Evolutionary conservation across 1,140 invertebrate species (phyloP), one percentile per base, ranked within the genome.

Genomic region (Drosophila asahinai): DNA sequence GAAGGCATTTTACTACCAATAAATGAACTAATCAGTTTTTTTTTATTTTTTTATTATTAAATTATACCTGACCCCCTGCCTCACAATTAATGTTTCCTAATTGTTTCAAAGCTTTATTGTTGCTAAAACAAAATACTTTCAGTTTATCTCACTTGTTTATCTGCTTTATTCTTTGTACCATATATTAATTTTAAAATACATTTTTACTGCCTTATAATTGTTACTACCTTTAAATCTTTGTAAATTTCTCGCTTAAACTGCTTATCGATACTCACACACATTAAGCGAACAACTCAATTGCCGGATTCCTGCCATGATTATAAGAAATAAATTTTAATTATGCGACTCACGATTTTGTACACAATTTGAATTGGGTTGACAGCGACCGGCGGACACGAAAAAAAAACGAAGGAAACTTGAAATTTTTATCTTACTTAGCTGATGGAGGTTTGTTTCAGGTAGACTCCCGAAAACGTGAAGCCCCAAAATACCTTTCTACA

Each of bases 291-390:
- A 84, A 76, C 84, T 87, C 83, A 87, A 87, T 87, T 80, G 83
- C 72, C 80, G 55, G 57, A 80, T 83, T 72, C 61, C 77, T 51
- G 54, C 70, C 68, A 78, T 86, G 82, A 81, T 81, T 78, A 74
- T 79, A 72, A 81, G 65, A 83, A 70, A 77, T 81, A 89, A 79
- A 89, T 89, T 81, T 89, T 89, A 89, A 89, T 89, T 89, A 89
- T 89, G 86, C 84, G 62, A 51, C 77, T 90, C 84, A 89, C 84
- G 84, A 89, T 84, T 87, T 81, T 89, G 66, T 90, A 89, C 86
- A 89, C 84, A 89, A 89, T 89, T 89, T 89, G 84, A 89, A 89
- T 89, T 90, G 84, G 84, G 84, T 89, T 89, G 84, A 89, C 84
- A 90, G 84, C 73, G 52, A 62, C 48, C 64, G 71, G 54, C 77